Evolutionary conservation across 2,888 invertebrate species (phyloP).

Genomic region (Lucinisca nassula): DNA sequence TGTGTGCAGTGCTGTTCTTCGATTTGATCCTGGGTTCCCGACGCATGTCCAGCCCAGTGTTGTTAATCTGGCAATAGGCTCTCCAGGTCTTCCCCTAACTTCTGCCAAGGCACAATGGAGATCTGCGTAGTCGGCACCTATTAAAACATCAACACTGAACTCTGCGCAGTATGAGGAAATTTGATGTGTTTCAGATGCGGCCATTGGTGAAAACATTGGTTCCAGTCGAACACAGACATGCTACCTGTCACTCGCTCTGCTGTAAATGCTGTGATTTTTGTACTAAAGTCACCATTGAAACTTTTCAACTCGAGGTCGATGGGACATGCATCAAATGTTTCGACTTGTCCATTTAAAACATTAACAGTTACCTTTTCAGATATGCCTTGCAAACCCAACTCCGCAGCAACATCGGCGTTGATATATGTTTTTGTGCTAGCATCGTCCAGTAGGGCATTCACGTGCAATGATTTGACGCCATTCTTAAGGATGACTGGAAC

Average conservation of each 20-base stretch:
- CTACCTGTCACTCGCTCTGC: background rate
- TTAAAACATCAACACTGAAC: background rate
- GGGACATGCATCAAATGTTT: background rate
- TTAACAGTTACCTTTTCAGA: background rate
- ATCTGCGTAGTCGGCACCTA: background rate
- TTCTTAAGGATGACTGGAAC: too few species aligned
- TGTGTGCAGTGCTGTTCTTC: background rate
- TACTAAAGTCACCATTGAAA: background rate
- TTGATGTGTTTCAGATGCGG: background rate
- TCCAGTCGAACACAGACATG: background rate
- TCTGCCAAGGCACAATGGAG: background rate
- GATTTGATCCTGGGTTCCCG: background rate
- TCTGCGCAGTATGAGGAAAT: background rate
- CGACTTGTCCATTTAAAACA: background rate
- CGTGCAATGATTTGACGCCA: too few species aligned
- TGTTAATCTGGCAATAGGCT: background rate
- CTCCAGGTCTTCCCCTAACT: background rate
- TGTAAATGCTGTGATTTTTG: background rate
- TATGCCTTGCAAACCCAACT: background rate
- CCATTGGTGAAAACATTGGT: background rate
- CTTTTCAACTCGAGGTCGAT: background rate
- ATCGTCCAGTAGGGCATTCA: too few species aligned
- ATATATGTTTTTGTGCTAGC: too few species aligned
- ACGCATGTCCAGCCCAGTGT: background rate
- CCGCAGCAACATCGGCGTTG: background rate